phyloP scores from a whole-genome alignment of 2,888 invertebrate genomes.

The Drosophila bunnanda region DNA sequence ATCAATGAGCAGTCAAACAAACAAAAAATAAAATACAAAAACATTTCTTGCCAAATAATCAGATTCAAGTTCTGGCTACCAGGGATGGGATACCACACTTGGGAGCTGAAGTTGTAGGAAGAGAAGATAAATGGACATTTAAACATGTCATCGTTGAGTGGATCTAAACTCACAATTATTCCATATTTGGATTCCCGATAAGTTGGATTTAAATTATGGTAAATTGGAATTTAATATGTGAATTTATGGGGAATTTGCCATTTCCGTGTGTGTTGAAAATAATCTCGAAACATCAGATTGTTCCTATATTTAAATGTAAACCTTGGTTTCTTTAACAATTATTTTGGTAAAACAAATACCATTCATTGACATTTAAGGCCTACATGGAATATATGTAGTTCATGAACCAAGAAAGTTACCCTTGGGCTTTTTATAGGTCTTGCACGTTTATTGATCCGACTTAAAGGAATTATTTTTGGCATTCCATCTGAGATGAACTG shows the following conservation, averaged over 20 bases:
- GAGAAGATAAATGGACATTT: conserved; percentile 36
- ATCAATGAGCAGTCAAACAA: conserved; percentile 50
- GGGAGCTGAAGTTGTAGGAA: conserved; percentile 1
- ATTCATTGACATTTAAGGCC: neutral
- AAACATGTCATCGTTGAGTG: conserved; percentile 15
- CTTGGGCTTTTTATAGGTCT: conserved; percentile 6
- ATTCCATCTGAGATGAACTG: conserved; percentile 31
- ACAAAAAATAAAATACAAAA: conserved; percentile 18
- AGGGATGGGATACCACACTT: conserved; percentile 3
- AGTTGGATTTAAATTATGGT: conserved; percentile 11
- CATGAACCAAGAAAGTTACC: conserved; percentile 26
- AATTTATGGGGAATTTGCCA: neutral
- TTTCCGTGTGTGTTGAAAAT: conserved; percentile 9
- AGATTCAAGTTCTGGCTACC: conserved; percentile 28
- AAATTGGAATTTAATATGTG: conserved; percentile 28
- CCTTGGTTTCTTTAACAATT: neutral
- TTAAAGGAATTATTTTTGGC: conserved; percentile 4
- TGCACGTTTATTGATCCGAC: conserved; percentile 24
- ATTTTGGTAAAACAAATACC: neutral
- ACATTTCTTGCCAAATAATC: conserved; percentile 22
- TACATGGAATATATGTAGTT: conserved; percentile 1
- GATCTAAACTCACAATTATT: conserved; percentile 23
- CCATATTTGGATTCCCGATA: conserved; percentile 16
- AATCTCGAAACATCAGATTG: neutral
- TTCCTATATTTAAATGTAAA: neutral